These are phyloP conservation scores for Oscheius sp. DNA, from an alignment of 2,888 invertebrate genomes.

Conservation along the genomic window DNA sequence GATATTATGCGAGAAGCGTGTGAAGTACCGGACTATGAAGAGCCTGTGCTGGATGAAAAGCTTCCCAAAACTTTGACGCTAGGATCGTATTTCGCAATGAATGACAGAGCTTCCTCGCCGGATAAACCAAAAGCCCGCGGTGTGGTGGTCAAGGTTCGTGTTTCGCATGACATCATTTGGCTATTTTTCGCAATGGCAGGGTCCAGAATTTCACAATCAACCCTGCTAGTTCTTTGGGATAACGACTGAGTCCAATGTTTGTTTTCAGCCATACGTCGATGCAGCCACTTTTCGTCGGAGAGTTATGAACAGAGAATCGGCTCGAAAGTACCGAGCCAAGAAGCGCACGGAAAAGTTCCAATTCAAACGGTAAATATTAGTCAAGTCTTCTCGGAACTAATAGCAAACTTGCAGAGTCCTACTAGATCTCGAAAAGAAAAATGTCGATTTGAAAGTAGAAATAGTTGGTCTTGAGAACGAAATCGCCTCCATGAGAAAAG, in stretches of 20 bases:
- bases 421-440: conserved; percentile 10
- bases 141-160: conserved; percentile 21
- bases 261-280: conserved; percentile 42
- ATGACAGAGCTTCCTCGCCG: neutral
- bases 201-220: neutral
- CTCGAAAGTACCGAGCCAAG: conserved; percentile 64
- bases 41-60: neutral
- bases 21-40: conserved; percentile 1
- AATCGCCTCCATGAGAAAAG: conserved; percentile 5
- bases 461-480: neutral
- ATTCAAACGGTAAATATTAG: conserved; percentile 13
- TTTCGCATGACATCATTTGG: conserved; percentile 1
- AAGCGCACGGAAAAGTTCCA: conserved; percentile 55
- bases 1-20: conserved; percentile 22
- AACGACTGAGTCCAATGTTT: neutral
- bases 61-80: too few relatives aligned
- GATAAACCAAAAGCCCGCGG: conserved; percentile 18
- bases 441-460: conserved; percentile 12
- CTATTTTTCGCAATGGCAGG: neutral
- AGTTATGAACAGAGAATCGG: conserved; percentile 63
- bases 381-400: neutral
- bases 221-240: conserved; percentile 24
- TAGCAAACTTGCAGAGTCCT: neutral
- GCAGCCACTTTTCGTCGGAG: conserved; percentile 45
- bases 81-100: conserved; percentile 13